phyloP scores from a whole-genome alignment of 2,113 vertebrate genomes.

The Thamnaconus septentrionalis region DNA sequence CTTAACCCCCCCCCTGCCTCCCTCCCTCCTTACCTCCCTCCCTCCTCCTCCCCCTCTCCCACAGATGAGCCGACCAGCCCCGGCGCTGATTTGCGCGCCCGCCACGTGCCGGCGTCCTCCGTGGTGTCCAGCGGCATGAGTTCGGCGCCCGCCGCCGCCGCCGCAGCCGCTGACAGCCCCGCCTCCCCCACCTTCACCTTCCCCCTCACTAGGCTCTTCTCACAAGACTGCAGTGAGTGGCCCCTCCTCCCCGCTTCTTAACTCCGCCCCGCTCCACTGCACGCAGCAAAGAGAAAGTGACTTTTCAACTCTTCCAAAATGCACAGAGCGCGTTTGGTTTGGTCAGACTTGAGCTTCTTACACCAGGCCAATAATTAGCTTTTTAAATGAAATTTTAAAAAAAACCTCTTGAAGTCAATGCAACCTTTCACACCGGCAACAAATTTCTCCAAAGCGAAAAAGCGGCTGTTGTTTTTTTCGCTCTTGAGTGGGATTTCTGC shows the following conservation, averaged over 20 bases:
- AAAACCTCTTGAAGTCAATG: too few relatives aligned
- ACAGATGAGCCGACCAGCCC: conserved; percentile 96
- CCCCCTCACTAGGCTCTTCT: conserved; percentile 88
- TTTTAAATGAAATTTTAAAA: too few relatives aligned
- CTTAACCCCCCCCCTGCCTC: too few relatives aligned
- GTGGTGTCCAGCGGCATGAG: conserved; percentile 96
- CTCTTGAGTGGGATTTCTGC: too few relatives aligned
- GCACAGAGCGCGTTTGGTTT: too few relatives aligned
- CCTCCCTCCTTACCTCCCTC: too few relatives aligned
- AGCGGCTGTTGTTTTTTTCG: too few relatives aligned
- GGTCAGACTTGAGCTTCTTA: too few relatives aligned
- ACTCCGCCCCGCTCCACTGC: conserved; percentile 32
- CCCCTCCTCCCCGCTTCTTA: conserved; percentile 4
- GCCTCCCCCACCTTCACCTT: conserved; percentile 92
- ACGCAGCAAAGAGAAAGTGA: conserved; percentile 32
- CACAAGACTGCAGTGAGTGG: conserved; percentile 95
- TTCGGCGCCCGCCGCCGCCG: conserved; percentile 83
- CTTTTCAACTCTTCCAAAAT: too few relatives aligned
- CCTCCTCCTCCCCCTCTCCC: conserved; percentile 22
- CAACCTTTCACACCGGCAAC: too few relatives aligned
- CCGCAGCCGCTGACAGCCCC: conserved; percentile 74
- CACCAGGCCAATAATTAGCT: too few relatives aligned
- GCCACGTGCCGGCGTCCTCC: conserved; percentile 92
- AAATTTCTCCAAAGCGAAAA: too few relatives aligned
- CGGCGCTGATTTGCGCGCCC: conserved; percentile 92